Conservation (phyloP, 1,140 invertebrate genomes). For the Bathynomus jamesi region DNA sequence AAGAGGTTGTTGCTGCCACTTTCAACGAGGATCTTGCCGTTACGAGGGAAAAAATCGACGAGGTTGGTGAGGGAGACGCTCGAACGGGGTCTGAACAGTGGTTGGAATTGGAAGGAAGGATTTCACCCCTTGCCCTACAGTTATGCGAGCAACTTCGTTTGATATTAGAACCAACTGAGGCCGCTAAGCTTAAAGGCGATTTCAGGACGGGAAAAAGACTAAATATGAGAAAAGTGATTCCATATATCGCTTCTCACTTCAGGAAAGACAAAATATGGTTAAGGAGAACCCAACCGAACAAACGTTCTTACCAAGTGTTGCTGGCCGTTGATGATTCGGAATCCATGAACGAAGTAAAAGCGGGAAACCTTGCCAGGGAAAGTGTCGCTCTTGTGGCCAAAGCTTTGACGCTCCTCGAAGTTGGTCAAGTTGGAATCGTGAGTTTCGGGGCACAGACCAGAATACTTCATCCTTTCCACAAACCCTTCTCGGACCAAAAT, state of each 20-base stretch:
- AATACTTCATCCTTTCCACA: background rate
- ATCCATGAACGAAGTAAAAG: constrained; percentile 48
- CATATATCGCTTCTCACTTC: constrained; percentile 97
- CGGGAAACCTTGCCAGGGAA: constrained; percentile 73
- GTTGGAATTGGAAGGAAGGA: constrained; percentile 50
- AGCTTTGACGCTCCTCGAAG: constrained; percentile 85
- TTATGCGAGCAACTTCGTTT: constrained; percentile 88
- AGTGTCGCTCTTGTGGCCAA: constrained; percentile 85
- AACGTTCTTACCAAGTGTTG: constrained; percentile 92
- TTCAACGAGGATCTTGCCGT: constrained; percentile 23
- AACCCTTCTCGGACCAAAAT: background rate
- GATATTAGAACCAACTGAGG: constrained; percentile 89
- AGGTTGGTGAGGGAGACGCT: constrained; percentile 8
- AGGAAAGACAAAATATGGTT: constrained; percentile 99
- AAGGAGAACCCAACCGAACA: constrained; percentile 85
- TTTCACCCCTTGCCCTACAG: constrained; percentile 67
- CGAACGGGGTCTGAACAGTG: constrained; percentile 43
- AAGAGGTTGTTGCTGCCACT: constrained; percentile 1
- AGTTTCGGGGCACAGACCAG: constrained; percentile 67
- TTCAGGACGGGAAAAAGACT: constrained; percentile 93
- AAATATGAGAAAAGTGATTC: constrained; percentile 95
- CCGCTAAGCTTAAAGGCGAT: constrained; percentile 83
- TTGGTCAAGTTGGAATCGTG: constrained; percentile 79
- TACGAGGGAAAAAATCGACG: constrained; percentile 28
- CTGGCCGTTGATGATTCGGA: constrained; percentile 96